Evolutionary conservation across 2,113 vertebrate genomes (phyloP).

Genomic region (Scopus umbretta): DNA sequence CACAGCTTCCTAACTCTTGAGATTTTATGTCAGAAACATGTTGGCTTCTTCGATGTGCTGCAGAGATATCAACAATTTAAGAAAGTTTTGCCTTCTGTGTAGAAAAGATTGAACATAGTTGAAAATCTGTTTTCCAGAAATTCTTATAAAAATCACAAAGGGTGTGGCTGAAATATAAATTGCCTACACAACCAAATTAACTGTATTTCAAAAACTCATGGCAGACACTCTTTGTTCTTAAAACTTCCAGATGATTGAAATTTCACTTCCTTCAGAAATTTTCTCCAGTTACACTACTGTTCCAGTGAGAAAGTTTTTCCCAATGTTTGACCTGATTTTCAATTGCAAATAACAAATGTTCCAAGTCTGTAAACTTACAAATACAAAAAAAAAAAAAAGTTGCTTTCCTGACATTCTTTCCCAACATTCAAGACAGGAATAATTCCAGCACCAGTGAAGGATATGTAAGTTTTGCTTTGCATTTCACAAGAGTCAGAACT

Average conservation of each 20-base stretch:
- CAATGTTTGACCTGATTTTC: background rate
- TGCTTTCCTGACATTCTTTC: background rate
- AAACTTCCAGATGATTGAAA: background rate
- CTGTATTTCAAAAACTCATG: background rate
- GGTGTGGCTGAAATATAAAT: background rate
- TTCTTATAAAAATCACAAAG: background rate
- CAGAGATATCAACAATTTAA: background rate
- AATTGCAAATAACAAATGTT: background rate
- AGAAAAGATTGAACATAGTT: background rate
- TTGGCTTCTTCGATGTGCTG: background rate
- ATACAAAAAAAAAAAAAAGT: background rate
- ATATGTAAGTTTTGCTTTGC: background rate
- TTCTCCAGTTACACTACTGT: background rate
- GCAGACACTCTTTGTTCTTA: background rate
- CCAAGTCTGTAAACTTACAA: background rate
- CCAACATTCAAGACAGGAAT: background rate
- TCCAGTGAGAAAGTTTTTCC: background rate
- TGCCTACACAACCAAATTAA: background rate
- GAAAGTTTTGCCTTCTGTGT: background rate
- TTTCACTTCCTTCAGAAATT: background rate
- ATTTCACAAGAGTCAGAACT: background rate
- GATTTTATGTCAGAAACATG: background rate
- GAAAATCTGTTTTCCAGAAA: background rate
- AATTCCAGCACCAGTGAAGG: background rate
- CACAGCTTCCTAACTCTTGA: background rate